Conservation (phyloP, 2,888 invertebrate species). For the Sussaba pulchella region DNA sequence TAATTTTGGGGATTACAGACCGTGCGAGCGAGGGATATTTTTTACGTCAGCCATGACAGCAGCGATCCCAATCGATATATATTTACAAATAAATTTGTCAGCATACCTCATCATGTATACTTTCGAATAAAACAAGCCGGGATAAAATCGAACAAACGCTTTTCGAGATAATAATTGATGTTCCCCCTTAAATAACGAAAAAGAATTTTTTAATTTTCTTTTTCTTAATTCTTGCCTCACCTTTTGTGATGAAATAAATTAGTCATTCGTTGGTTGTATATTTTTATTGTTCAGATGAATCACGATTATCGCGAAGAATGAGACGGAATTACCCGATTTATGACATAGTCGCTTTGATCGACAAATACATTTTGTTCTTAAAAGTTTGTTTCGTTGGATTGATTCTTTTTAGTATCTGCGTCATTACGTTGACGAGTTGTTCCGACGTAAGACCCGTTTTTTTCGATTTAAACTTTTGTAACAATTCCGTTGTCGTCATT, state of each 20-base stretch:
- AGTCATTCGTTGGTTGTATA: background rate
- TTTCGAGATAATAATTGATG: no score
- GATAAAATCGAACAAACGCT: no score
- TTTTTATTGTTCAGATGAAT: background rate
- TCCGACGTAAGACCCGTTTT: constrained; percentile 96
- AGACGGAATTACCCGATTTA: background rate
- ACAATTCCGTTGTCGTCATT: constrained; percentile 97
- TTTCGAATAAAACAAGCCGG: no score
- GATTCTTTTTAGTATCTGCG: constrained; percentile 96
- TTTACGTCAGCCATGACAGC: no score
- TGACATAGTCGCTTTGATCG: constrained; percentile 88
- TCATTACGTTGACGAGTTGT: constrained; percentile 96
- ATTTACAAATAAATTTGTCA: background rate
- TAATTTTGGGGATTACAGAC: background rate
- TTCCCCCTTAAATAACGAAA: no score
- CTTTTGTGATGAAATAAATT: no score
- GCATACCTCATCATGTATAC: no score
- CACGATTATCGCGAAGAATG: background rate
- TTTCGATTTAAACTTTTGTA: constrained; percentile 98
- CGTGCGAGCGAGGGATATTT: no score
- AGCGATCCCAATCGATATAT: background rate
- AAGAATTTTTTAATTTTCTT: no score
- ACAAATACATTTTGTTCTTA: constrained; percentile 97
- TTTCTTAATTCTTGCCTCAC: no score
- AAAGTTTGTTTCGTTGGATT: constrained; percentile 96